phyloP scores from a whole-genome alignment of 2,113 vertebrate genomes.

The Eclectus roratus region DNA sequence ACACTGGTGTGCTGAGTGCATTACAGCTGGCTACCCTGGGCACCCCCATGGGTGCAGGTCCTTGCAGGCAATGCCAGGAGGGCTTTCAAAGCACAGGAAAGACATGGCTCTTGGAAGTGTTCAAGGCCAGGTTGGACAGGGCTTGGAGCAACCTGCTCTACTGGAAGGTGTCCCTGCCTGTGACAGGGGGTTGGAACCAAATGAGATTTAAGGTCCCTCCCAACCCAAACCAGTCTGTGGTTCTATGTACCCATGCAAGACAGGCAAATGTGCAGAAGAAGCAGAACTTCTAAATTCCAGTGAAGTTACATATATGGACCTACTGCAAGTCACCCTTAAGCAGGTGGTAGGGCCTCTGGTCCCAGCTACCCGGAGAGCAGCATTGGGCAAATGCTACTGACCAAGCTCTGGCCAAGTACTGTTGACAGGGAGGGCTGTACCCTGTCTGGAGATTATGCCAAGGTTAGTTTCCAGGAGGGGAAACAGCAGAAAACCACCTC shows the following conservation, averaged over 20 bases:
- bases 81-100: background rate
- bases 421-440: background rate
- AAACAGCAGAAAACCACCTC: background rate
- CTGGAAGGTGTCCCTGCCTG: background rate
- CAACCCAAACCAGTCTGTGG: background rate
- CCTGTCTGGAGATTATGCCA: background rate
- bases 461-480: background rate
- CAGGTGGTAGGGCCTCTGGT: background rate
- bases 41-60: background rate
- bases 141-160: background rate
- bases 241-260: background rate
- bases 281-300: background rate
- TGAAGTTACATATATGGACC: background rate
- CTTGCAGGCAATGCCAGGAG: background rate
- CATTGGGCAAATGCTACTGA: background rate
- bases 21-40: background rate
- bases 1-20: rapidly evolving
- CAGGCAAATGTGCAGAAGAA: background rate
- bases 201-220: background rate
- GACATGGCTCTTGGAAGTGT: background rate
- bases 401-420: background rate
- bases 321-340: background rate
- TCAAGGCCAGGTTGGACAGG: background rate
- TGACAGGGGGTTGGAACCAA: background rate
- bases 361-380: background rate